Percentiles rank a stretch among this genome's conserved stretches.
These are phyloP conservation scores for Achlya flavicornis DNA, from an alignment of 2,888 invertebrate species.

Conservation along the genomic window DNA sequence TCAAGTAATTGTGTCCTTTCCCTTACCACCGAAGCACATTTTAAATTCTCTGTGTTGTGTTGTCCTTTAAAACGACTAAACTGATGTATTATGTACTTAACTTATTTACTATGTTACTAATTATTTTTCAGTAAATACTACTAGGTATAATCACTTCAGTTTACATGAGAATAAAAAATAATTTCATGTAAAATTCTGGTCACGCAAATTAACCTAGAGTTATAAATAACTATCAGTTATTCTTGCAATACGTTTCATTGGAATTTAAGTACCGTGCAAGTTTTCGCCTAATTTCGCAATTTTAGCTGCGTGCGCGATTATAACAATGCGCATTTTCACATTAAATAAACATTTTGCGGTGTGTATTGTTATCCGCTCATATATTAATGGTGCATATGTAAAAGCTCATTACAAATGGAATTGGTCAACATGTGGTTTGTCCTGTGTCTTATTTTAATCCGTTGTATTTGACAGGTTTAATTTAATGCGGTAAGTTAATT, in stretches of 20 bases:
- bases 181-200: no score
- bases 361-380: slow-evolving; percentile 43
- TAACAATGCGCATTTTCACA: slow-evolving; percentile 31
- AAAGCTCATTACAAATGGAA: slow-evolving; percentile 62
- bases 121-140: background rate
- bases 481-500: slow-evolving; percentile 43
- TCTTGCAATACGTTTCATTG: no score
- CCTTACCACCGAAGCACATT: background rate
- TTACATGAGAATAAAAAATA: background rate
- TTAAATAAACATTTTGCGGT: slow-evolving; percentile 45
- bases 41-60: slow-evolving; percentile 1
- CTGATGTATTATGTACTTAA: background rate
- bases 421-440: slow-evolving; percentile 48
- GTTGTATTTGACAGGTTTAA: slow-evolving; percentile 51
- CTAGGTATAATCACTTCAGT: background rate
- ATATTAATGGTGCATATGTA: slow-evolving; percentile 47
- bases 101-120: background rate
- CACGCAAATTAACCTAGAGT: no score
- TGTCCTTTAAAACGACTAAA: slow-evolving; percentile 2
- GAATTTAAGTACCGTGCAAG: no score
- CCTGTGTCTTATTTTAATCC: slow-evolving; percentile 53
- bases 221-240: no score
- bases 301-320: background rate
- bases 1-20: background rate
- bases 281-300: background rate